These are phyloP conservation scores for Pollachius pollachius DNA, from an alignment of 2,113 vertebrate genomes.

Conservation along the genomic window DNA sequence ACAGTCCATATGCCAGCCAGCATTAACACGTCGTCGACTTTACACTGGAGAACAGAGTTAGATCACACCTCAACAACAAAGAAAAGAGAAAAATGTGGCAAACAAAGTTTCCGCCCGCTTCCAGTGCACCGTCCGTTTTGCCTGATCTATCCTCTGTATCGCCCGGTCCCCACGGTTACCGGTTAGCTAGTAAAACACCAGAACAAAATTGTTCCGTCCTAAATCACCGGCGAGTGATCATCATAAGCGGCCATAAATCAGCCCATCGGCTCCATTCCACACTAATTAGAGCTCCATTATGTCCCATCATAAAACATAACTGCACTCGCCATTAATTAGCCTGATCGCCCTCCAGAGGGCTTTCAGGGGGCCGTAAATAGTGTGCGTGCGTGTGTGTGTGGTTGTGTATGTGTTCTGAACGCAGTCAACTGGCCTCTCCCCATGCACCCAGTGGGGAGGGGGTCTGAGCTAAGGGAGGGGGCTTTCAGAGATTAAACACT, in stretches of 20 bases:
- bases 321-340: slow-evolving; percentile 53
- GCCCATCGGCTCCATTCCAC: slow-evolving; percentile 42
- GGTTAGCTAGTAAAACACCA: slow-evolving; percentile 23
- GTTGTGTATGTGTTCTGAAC: neutral
- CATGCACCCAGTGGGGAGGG: neutral
- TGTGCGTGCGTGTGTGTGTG: slow-evolving; percentile 2
- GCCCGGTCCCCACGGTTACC: slow-evolving; percentile 5
- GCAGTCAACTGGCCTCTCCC: neutral
- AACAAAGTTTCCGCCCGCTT: neutral
- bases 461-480: no score
- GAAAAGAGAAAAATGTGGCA: neutral
- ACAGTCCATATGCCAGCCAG: no score
- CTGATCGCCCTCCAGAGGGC: slow-evolving; percentile 34
- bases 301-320: slow-evolving; percentile 57
- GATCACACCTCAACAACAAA: neutral
- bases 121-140: neutral
- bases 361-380: slow-evolving; percentile 27
- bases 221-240: slow-evolving; percentile 38
- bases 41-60: no score
- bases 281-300: slow-evolving; percentile 57
- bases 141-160: slow-evolving; percentile 8
- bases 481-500: no score
- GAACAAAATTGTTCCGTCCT: slow-evolving; percentile 27
- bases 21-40: no score
- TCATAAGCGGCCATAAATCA: slow-evolving; percentile 49